Evolutionary conservation across 2,888 invertebrate species (phyloP).

Genomic region (Druceiella hillmani): DNA sequence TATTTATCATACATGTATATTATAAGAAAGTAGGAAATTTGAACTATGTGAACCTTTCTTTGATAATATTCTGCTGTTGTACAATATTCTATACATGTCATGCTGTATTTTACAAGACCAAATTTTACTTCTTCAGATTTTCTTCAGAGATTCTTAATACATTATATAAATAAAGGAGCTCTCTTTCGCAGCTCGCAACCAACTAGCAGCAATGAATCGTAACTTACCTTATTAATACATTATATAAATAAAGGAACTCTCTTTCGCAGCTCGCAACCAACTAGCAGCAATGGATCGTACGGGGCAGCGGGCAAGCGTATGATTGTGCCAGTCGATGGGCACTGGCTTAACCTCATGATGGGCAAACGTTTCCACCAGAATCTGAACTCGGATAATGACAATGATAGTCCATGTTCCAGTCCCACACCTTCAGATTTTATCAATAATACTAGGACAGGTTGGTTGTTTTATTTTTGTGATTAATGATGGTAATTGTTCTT

Average conservation of each 20-base stretch:
- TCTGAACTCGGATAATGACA: slow-evolving; percentile 44
- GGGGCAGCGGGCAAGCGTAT: slow-evolving; percentile 39
- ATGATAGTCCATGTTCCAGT: slow-evolving; percentile 52
- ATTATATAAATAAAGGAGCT: neutral
- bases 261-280: slow-evolving; percentile 41
- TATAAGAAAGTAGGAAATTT: neutral
- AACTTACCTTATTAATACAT: neutral
- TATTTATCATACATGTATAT: slow-evolving; percentile 21
- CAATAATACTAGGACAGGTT: too few species aligned
- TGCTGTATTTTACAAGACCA: too few species aligned
- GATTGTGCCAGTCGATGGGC: slow-evolving; percentile 52
- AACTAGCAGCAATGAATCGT: slow-evolving; percentile 45
- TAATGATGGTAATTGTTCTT: too few species aligned
- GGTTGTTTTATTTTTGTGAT: too few species aligned
- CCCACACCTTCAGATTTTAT: slow-evolving; percentile 27
- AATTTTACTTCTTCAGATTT: too few species aligned
- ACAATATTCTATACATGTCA: too few species aligned
- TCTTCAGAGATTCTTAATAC: too few species aligned
- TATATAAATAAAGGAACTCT: slow-evolving; percentile 10
- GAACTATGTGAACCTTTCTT: too few species aligned
- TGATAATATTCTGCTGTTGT: too few species aligned
- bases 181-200: slow-evolving; percentile 19
- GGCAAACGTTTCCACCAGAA: slow-evolving; percentile 54
- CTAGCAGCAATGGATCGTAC: slow-evolving; percentile 48
- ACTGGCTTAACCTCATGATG: slow-evolving; percentile 59